These are phyloP conservation scores for Oryctolagus cuniculus DNA, from an alignment of 2,113 vertebrate genomes.

Conservation along the genomic window mOryCun1.1 NC_091453.1:82097001-82097500, in stretches of 20 bases:
- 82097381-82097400: too few species aligned
- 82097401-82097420: too few species aligned
- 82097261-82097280: constrained; percentile 18
- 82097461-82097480: too few species aligned
- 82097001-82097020: not conserved
- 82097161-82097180: not conserved
- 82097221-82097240: constrained; percentile 10
- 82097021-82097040: not conserved
- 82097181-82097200: not conserved
- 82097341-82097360: too few species aligned
- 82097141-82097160: constrained; percentile 15
- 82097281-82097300: constrained; percentile 14
- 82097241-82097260: not conserved
- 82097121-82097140: not conserved
- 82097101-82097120: not conserved
- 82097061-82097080: not conserved
- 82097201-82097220: not conserved
- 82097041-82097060: not conserved
- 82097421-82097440: too few species aligned
- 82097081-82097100: not conserved
- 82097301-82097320: not conserved
- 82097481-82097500: too few species aligned
- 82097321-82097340: too few species aligned
- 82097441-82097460: too few species aligned
- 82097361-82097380: too few species aligned